phyloP scores from a whole-genome alignment of 2,797 vertebrate species.

The Protosalanx chinensis region DNA sequence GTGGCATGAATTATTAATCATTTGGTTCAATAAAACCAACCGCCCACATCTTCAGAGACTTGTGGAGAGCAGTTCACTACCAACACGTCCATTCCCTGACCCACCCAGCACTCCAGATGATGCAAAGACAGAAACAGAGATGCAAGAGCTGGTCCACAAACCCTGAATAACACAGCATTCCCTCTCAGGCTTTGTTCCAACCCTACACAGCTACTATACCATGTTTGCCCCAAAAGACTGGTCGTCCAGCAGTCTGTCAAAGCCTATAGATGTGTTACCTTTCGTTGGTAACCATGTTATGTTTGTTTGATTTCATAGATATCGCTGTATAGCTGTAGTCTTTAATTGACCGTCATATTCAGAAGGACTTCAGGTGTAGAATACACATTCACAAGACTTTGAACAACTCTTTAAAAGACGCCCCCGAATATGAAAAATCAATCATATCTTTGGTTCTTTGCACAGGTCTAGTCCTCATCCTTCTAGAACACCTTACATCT shows the following conservation, averaged over 20 bases:
- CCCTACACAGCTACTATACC: slow-evolving; percentile 2
- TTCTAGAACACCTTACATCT: slow-evolving; percentile 31
- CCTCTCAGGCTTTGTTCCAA: slow-evolving; percentile 9
- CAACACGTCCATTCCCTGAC: slow-evolving; percentile 35
- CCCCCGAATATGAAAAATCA: slow-evolving; percentile 38
- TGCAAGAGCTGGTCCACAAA: background rate
- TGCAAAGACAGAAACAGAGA: slow-evolving; percentile 46
- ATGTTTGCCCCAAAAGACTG: background rate
- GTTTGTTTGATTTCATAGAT: slow-evolving; percentile 2
- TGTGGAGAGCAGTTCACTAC: slow-evolving; percentile 39
- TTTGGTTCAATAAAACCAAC: slow-evolving; percentile 49
- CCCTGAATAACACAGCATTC: background rate
- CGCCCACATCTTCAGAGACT: slow-evolving; percentile 43
- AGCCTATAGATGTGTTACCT: no score
- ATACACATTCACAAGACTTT: slow-evolving; percentile 11
- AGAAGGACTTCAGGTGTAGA: background rate
- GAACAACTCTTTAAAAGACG: slow-evolving; percentile 15
- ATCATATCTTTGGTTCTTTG: slow-evolving; percentile 35
- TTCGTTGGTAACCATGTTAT: background rate
- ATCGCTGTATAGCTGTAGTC: no score
- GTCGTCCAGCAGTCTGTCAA: no score
- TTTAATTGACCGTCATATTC: no score
- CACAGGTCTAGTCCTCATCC: slow-evolving; percentile 26
- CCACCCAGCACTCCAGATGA: slow-evolving; percentile 57
- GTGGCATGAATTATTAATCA: slow-evolving; percentile 66